A percentile compares a stretch with the other conserved stretches of the same genome.
Evolutionary conservation across 2,888 invertebrate genomes (phyloP).

Genomic region (Malthinus seriepunctatus): DNA sequence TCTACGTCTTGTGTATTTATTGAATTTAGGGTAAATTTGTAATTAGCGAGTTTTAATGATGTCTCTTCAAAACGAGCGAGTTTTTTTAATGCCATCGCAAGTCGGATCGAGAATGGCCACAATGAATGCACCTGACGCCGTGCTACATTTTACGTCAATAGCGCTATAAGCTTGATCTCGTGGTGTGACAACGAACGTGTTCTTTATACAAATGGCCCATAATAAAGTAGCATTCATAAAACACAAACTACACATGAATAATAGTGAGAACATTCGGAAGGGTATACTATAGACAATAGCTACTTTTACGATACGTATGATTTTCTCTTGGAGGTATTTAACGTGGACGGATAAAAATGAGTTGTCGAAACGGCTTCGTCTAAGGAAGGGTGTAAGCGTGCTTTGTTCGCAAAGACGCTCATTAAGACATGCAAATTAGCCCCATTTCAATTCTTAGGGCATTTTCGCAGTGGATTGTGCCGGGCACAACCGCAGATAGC

Average conservation of each 20-base stretch:
- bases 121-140: constrained; percentile 42
- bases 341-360: constrained; percentile 45
- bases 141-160: constrained; percentile 50
- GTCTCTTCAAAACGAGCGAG: constrained; percentile 31
- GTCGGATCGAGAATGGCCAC: constrained; percentile 20
- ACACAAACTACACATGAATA: constrained; percentile 54
- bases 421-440: constrained; percentile 55
- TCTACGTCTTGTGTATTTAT: constrained; percentile 32
- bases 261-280: constrained; percentile 33
- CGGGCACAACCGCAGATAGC: constrained; percentile 41
- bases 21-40: constrained; percentile 41
- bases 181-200: constrained; percentile 53
- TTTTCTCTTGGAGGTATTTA: constrained; percentile 43
- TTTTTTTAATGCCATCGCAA: constrained; percentile 25
- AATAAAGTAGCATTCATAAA: constrained; percentile 48
- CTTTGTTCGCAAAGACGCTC: constrained; percentile 52
- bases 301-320: constrained; percentile 33
- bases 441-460: constrained; percentile 53
- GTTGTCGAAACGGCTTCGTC: constrained; percentile 45
- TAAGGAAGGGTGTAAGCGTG: constrained; percentile 44
- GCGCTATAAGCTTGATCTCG: constrained; percentile 51
- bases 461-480: constrained; percentile 51
- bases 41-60: constrained; percentile 46
- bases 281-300: constrained; percentile 23
- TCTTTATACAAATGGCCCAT: constrained; percentile 52